Evolutionary conservation across 2,888 invertebrate species (phyloP).

Genomic region (Pseudococcus longispinus): DNA sequence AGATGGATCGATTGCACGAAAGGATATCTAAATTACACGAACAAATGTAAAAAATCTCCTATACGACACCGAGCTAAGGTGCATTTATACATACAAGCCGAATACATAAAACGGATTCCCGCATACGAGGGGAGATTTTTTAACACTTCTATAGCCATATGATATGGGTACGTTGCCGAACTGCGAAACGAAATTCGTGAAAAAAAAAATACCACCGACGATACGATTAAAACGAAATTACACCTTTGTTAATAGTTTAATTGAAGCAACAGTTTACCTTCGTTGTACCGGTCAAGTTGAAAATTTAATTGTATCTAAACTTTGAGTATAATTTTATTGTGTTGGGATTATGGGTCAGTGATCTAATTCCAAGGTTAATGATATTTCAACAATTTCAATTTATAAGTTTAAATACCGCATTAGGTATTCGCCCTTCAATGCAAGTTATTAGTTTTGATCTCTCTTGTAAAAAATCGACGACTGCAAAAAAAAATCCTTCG

Average conservation of each 20-base stretch:
- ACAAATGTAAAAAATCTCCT: neutral
- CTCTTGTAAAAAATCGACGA: conserved; percentile 8
- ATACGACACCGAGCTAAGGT: neutral
- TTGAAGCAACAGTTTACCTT: neutral
- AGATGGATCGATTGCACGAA: conserved; percentile 31
- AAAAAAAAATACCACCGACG: neutral
- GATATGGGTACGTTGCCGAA: neutral
- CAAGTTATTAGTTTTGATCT: neutral
- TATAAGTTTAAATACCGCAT: neutral
- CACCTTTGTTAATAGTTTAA: neutral
- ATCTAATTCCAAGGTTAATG: conserved; percentile 35
- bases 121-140: neutral
- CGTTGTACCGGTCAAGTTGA: conserved; percentile 1
- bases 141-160: neutral
- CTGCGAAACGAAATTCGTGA: neutral
- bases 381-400: conserved; percentile 16
- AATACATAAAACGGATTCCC: neutral
- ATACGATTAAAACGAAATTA: neutral
- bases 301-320: conserved; percentile 15
- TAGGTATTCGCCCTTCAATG: neutral
- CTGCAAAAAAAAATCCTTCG: neutral
- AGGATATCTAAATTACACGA: neutral
- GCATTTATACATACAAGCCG: neutral
- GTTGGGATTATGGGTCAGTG: conserved; percentile 30
- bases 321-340: conserved; percentile 2